Evolutionary conservation across 2,888 invertebrate genomes (phyloP).

Genomic region (Orthosia gracilis): DNA sequence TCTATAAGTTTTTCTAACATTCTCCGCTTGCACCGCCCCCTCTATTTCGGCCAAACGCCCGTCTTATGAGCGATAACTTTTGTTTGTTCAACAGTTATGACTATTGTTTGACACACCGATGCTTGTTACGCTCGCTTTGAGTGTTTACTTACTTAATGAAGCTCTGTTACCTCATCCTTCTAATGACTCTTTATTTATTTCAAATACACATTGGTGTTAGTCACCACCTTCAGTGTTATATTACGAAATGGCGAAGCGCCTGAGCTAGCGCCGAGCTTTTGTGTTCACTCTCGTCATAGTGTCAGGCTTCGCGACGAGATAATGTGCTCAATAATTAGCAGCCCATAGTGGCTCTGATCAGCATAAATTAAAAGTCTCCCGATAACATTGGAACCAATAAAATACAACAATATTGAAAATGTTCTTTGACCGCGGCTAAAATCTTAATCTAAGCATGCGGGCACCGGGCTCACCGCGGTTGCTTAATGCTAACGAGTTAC

Average conservation of each 20-base stretch:
- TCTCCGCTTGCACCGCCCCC: slow-evolving; percentile 86
- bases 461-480: slow-evolving; percentile 70
- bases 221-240: slow-evolving; percentile 44
- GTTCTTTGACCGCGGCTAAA: slow-evolving; percentile 76
- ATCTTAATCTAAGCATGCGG: slow-evolving; percentile 84
- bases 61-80: slow-evolving; percentile 84
- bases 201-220: slow-evolving; percentile 54
- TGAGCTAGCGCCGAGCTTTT: slow-evolving; percentile 13
- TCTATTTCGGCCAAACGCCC: slow-evolving; percentile 88
- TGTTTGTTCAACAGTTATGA: slow-evolving; percentile 89
- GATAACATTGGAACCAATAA: slow-evolving; percentile 72
- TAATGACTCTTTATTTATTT: slow-evolving; percentile 74
- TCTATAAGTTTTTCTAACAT: slow-evolving; percentile 91
- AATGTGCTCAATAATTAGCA: slow-evolving; percentile 69
- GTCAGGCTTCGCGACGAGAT: slow-evolving; percentile 2
- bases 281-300: slow-evolving; percentile 3
- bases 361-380: slow-evolving; percentile 72
- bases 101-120: slow-evolving; percentile 88
- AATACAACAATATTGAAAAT: slow-evolving; percentile 74
- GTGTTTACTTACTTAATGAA: slow-evolving; percentile 87
- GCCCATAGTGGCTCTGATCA: slow-evolving; percentile 61
- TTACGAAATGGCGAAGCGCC: slow-evolving; percentile 30
- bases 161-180: slow-evolving; percentile 80
- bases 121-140: slow-evolving; percentile 86
- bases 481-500: slow-evolving; percentile 89